Conservation (phyloP, 2,113 vertebrate species). For the Pomatostomus ruficeps region DNA sequence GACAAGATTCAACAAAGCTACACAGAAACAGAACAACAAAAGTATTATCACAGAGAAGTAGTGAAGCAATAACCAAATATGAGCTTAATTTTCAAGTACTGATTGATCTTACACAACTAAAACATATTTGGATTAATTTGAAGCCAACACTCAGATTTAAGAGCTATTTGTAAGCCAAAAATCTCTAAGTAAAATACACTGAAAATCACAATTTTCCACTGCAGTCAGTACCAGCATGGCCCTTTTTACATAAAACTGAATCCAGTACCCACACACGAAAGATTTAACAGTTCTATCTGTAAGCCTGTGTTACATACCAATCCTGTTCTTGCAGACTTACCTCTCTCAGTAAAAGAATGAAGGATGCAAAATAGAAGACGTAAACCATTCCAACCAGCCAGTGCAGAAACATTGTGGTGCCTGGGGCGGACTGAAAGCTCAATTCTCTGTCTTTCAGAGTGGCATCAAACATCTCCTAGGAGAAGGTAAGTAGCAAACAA, state of each 20-base stretch:
- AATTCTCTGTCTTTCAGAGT: slow-evolving; percentile 90
- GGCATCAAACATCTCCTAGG: slow-evolving; percentile 96
- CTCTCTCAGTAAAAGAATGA: slow-evolving; percentile 95
- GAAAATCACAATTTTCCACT: not conserved
- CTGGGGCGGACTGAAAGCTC: slow-evolving; percentile 93
- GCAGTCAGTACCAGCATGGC: not conserved
- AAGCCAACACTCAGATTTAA: not conserved
- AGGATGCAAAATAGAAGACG: slow-evolving; percentile 97
- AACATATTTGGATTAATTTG: not conserved
- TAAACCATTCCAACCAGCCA: slow-evolving; percentile 98
- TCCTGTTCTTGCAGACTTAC: slow-evolving; percentile 53
- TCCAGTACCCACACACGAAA: not conserved
- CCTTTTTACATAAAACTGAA: not conserved
- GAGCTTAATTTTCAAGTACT: not conserved
- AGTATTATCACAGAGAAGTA: not conserved
- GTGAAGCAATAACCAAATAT: not conserved
- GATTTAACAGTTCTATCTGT: not conserved
- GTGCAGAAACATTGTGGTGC: slow-evolving; percentile 96
- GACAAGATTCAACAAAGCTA: not conserved
- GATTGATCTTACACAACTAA: not conserved
- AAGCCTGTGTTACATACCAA: not conserved
- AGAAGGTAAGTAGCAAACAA: not conserved
- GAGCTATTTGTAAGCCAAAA: not conserved
- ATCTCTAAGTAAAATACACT: not conserved
- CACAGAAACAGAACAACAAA: not conserved